Evolutionary conservation across 2,113 vertebrate species (phyloP), one percentile per base, ranked within the genome.

Genomic region (Psophia crepitans): DNA sequence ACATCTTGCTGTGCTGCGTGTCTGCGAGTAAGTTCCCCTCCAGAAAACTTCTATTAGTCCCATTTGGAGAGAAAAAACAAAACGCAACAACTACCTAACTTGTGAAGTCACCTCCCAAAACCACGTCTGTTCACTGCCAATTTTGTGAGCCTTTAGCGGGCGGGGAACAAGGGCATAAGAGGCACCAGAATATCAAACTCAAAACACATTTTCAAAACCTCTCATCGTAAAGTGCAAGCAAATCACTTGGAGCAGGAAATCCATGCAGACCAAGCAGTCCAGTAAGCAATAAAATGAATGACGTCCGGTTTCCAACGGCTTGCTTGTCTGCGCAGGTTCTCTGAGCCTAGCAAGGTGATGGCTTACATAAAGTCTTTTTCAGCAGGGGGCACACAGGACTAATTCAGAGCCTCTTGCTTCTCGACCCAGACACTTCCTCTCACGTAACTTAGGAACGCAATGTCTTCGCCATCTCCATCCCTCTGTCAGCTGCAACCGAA

Each of bases 301-400:
- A 66, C 5, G 5, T 37, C 33, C 0, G 0, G 6, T 79, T 89
- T 84, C 80, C 65, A 81, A 22, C 0, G 0, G 8, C 54, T 66
- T 84, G 33, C 65, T 74, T 86, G 78, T n/a, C 83, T 69, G 30
- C 73, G 44, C 60, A 84, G 49, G 79, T 74, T 91, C 68, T 57
- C 71, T 48, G 32, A 80, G 54, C 22, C 68, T 84, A 49, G 58
- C 23, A 51, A 89, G 37, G 43, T 63, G 51, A 78, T 22, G n/a
- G 54, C 48, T 86, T 57, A 92, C 11, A 65, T 24, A 26, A 91
- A 80, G n/a, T 46, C 53, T 33, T 91, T 86, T 92, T 63, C 80
- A 75, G 51, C 12, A 75, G 57, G 18, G 65, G 41, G 18, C 43
- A 92, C 28, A n/a, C 48, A 64, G 74, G 56, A 84, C 48, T 84